phyloP scores from a whole-genome alignment of 2,113 vertebrate genomes.

The Austrofundulus limnaeus region DNA sequence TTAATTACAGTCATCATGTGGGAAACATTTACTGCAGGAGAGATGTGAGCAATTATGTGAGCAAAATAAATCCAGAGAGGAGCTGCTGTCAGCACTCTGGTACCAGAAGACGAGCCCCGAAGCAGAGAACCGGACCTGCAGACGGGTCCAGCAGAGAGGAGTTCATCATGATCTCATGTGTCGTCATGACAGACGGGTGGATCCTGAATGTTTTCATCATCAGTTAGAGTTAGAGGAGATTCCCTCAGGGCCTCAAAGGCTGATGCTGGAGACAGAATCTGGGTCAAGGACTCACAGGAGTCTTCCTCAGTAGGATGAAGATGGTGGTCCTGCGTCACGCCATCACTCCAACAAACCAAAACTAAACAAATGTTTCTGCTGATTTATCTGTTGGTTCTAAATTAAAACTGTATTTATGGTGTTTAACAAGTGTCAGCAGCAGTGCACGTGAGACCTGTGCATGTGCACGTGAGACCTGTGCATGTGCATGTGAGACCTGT shows the following conservation, averaged over 20 bases:
- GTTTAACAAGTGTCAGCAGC: no score
- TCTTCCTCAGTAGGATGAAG: not conserved
- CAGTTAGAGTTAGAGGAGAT: not conserved
- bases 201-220: not conserved
- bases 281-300: not conserved
- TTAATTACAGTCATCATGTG: conserved; percentile 38
- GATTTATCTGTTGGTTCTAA: no score
- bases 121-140: not conserved
- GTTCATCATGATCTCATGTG: not conserved
- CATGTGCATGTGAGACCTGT: no score
- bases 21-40: conserved; percentile 26
- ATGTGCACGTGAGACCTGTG: no score
- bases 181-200: not conserved
- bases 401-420: no score
- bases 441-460: no score
- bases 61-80: conserved; percentile 19
- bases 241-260: not conserved
- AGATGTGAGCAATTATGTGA: conserved; percentile 13
- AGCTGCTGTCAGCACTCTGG: conserved; percentile 23
- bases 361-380: no score
- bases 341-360: no score
- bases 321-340: no score
- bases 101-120: not conserved
- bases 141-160: no score
- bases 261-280: no score